A percentile compares a stretch with the other conserved stretches of the same genome.
Conservation (phyloP, 2,797 vertebrate species). For the Premnoplex brunnescens region DNA sequence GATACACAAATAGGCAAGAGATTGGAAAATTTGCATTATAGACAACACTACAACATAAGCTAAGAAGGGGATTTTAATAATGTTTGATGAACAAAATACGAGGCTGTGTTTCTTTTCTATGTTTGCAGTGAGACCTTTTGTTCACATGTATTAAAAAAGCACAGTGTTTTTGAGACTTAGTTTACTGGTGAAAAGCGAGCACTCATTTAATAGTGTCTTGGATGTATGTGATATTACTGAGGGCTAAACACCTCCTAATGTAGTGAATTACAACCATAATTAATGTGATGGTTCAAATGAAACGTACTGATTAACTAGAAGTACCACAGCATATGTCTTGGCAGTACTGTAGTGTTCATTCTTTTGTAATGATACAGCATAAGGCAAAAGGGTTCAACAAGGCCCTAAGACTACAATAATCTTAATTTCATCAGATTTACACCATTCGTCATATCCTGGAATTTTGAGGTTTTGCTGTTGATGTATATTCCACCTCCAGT, state of each 20-base stretch:
- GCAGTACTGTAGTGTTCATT: neutral
- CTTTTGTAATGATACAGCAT: neutral
- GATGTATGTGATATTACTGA: neutral
- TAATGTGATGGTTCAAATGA: neutral
- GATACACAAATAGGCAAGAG: neutral
- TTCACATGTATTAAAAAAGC: neutral
- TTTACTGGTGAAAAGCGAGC: too few species aligned
- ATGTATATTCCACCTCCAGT: neutral
- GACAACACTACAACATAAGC: neutral
- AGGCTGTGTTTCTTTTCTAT: neutral
- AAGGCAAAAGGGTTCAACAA: neutral
- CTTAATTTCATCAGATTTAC: neutral
- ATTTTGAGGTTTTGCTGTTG: neutral
- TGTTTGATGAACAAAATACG: neutral
- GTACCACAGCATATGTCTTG: neutral
- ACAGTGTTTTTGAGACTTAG: neutral
- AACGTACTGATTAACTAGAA: neutral
- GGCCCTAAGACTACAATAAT: neutral
- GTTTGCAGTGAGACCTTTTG: neutral
- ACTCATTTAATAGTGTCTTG: neutral
- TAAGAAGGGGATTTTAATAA: neutral
- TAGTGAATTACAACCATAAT: neutral
- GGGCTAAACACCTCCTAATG: neutral
- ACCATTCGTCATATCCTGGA: neutral
- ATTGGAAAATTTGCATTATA: neutral